Conservation (phyloP, 2,888 invertebrate species). For the Agonopterix heracliana region DNA sequence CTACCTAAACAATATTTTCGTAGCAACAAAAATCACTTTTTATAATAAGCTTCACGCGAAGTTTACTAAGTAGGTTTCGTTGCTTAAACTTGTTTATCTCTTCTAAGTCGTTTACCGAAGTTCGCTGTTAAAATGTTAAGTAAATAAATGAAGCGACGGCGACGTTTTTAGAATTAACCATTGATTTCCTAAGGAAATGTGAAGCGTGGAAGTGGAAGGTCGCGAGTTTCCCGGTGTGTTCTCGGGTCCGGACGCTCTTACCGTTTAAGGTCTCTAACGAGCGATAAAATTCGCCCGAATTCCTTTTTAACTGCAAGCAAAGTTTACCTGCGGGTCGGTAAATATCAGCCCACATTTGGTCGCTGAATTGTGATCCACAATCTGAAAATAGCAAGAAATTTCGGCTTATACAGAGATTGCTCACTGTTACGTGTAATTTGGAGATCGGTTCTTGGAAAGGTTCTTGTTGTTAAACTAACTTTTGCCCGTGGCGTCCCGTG, state of each 20-base stretch:
- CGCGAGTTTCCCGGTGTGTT: constrained; percentile 1
- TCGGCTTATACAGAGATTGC: constrained; percentile 31
- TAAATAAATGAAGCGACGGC: constrained; percentile 6
- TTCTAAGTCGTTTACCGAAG: background rate
- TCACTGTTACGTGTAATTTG: constrained; percentile 28
- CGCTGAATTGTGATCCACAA: constrained; percentile 59
- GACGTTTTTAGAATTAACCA: constrained; percentile 25
- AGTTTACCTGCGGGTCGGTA: constrained; percentile 71
- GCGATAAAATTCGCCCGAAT: constrained; percentile 64
- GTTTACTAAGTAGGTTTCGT: constrained; percentile 15
- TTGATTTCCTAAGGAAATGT: constrained; percentile 35
- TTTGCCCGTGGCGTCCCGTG: too few species aligned
- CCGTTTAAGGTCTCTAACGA: constrained; percentile 67
- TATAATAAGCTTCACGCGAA: constrained; percentile 15
- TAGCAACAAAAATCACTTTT: constrained; percentile 14
- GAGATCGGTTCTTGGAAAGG: constrained; percentile 9
- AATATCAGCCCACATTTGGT: constrained; percentile 67
- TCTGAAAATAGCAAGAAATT: constrained; percentile 50
- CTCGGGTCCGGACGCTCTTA: constrained; percentile 31
- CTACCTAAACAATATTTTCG: constrained; percentile 18
- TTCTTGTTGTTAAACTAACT: background rate
- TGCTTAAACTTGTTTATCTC: constrained; percentile 15
- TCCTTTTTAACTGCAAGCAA: constrained; percentile 65
- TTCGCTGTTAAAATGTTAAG: constrained; percentile 3
- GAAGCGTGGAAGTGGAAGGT: constrained; percentile 16